Evolutionary conservation across 2,888 invertebrate genomes (phyloP), one percentile per base, ranked within the genome.

Genomic region (Myopa testacea): DNA sequence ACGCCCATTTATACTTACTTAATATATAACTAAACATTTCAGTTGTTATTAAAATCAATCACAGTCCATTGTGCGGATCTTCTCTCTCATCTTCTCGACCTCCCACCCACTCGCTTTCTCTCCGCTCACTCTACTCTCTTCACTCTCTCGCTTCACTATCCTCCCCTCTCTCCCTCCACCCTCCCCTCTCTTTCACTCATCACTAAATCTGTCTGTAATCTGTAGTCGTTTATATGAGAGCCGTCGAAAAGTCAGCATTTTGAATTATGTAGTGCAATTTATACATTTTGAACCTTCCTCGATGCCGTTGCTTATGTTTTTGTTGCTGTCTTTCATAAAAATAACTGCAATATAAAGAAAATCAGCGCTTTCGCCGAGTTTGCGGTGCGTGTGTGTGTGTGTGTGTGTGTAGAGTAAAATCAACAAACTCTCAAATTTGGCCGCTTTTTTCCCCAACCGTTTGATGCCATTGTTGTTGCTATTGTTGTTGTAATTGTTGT

Each of bases 231-330:
- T 45, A 65, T 65, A 60, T 52, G 68, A n/a, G 73, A 67, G 74
- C 77, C 74, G 85, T 85, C 84, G 85, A 84, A 83, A 83, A 84
- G 85, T 86, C 85, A 85, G 82, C 83, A 82, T 84, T 86, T 85
- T 86, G 86, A 86, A 86, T 86, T 86, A 86, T 86, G 85, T 84
- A 82, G 81, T 82, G 85, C 85, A 85, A 85, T 85, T 85, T 85
- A 85, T 85, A 85, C 84, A 85, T 83, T 81, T 85, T 76, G 71
- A 67, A 65, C 67, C 37, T 37, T 69, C 12, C 60, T 37, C 73
- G 19, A 69, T 26, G 52, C 16, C 69, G 34, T 19, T 19, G 45
- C 34, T 68, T 68, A 37, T 37, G 8, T 16, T 70, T 70, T 74
- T 62, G 45, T 55, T 71, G 16, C 16, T 76, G 58, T 62, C 34